Evolutionary conservation across 2,888 invertebrate species (phyloP), one percentile per base, ranked within the genome.

Genomic region (Trichacis sp.): DNA sequence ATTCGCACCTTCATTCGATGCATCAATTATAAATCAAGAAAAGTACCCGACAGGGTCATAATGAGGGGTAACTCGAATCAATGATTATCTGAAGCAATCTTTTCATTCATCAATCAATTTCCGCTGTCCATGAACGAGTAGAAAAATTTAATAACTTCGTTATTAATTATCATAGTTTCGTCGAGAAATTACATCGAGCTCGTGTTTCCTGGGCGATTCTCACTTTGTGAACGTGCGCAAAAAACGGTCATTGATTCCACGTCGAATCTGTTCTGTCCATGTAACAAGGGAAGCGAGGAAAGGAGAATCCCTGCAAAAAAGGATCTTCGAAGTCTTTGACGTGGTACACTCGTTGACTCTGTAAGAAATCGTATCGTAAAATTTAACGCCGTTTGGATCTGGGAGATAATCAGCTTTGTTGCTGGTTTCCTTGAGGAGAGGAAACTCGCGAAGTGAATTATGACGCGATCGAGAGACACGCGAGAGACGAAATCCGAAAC

Each of bases 331-430:
- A 33, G n/a, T 36, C 36, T 15, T 36, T 29, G 12, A 49, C 49
- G 15, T 17, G 9, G 11, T 33, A 12, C 12, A 49, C 49, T 49
- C 24, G 36, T 20, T n/a, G 49, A 38, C 38, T 51, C 17, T 19
- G 19, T 38, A 38, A 51, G 50, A 51, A 51, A 51, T 51, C 40
- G 50, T 51, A 51, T 51, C 50, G 38, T 51, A 50, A 38, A 38
- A 33, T 50, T 15, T 14, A 8, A 18, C 42, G 8, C 5, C 42
- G 17, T 17, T 3, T 38, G 38, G 11, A 4, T 15, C 14, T 3
- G 11, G 5, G 18, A 42, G 19, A 45, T 45, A 5, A 45, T 20
- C 14, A 45, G 4, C 45, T 18, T 20, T 45, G 45, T 20, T 19
- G 4, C 45, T 15, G 20, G 45, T 45, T 45, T 20, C 20, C 20